Conservation (phyloP, 2,113 vertebrate species). For the Brienomyrus brachyistius region DNA sequence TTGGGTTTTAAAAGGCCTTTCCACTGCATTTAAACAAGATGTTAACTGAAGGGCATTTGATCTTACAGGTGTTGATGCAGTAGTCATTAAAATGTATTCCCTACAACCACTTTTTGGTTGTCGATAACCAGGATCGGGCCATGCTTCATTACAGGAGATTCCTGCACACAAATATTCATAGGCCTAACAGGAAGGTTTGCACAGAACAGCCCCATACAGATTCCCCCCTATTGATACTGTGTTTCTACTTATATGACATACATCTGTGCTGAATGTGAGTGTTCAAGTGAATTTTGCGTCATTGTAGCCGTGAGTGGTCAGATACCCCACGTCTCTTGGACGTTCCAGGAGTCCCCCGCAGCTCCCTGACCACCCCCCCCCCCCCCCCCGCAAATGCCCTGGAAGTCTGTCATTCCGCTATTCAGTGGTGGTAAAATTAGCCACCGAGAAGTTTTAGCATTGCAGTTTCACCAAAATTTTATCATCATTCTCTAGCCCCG, state of each 20-base stretch:
- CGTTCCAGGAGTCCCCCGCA: no score
- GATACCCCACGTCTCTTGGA: no score
- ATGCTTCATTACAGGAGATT: background rate
- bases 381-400: no score
- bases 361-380: no score
- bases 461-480: no score
- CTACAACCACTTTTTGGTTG: background rate
- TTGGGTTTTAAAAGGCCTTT: background rate
- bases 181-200: background rate
- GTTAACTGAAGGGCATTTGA: background rate
- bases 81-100: background rate
- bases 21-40: background rate
- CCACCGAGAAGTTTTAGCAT: no score
- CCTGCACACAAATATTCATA: background rate
- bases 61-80: background rate
- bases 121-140: background rate
- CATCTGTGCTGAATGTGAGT: background rate
- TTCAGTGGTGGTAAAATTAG: no score
- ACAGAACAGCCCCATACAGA: background rate
- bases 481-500: no score
- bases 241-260: background rate
- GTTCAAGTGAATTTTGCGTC: background rate
- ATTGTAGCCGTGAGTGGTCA: background rate
- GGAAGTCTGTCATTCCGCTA: no score
- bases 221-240: background rate